Evolutionary conservation across 1,140 invertebrate genomes (phyloP).

Genomic region (Planococcus citri): DNA sequence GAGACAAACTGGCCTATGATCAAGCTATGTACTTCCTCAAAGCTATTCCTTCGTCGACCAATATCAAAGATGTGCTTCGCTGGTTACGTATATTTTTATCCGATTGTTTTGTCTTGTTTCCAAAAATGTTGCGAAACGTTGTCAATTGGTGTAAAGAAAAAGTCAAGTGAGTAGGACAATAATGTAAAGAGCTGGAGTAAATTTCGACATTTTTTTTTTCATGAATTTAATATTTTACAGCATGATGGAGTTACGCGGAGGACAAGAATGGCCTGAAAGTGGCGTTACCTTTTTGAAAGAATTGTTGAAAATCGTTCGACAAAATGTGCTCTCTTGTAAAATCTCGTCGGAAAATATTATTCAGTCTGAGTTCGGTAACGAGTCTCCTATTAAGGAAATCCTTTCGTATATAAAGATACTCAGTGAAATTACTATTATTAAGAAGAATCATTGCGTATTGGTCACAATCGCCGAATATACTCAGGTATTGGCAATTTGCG

Average conservation of each 20-base stretch:
- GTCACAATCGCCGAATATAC: conserved; percentile 1
- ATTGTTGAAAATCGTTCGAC: neutral
- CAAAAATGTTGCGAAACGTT: neutral
- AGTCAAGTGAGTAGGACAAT: too few species aligned
- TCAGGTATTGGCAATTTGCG: neutral
- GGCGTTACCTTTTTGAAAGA: neutral
- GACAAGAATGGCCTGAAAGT: neutral
- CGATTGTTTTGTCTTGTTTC: conserved; percentile 4
- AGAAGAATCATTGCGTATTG: neutral
- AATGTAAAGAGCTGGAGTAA: neutral
- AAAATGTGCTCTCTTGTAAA: neutral
- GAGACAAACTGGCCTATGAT: neutral
- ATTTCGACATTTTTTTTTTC: neutral
- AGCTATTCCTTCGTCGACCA: neutral
- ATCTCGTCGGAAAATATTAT: neutral
- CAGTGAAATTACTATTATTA: neutral
- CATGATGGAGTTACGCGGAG: neutral
- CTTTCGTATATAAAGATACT: neutral
- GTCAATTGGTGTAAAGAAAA: conserved; percentile 11
- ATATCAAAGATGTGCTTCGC: neutral
- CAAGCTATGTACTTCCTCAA: neutral
- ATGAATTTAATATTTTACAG: neutral
- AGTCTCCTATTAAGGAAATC: neutral
- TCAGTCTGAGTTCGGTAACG: neutral
- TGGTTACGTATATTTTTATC: neutral